Evolutionary conservation across 2,888 invertebrate genomes (phyloP).

Genomic region (Philaethria dido): DNA sequence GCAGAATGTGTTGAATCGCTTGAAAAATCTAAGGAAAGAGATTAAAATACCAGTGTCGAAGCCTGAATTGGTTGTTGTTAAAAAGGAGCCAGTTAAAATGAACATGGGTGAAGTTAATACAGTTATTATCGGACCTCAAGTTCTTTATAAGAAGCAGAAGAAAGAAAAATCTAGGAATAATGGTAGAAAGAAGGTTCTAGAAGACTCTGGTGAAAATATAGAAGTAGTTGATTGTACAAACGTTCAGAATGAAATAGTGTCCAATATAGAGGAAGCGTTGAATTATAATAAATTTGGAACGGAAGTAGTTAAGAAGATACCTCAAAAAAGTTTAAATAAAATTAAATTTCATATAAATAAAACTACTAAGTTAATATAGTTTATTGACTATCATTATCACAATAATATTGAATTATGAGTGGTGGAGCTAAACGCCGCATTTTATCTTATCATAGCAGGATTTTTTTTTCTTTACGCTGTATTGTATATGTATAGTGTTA

Average conservation of each 20-base stretch:
- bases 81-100: slow-evolving; percentile 43
- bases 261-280: slow-evolving; percentile 68
- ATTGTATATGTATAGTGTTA: no score
- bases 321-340: slow-evolving; percentile 64
- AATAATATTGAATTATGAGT: no score
- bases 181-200: slow-evolving; percentile 1
- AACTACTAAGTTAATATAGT: slow-evolving; percentile 46
- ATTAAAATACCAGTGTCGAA: slow-evolving; percentile 12
- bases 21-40: slow-evolving; percentile 60
- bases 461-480: no score
- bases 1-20: slow-evolving; percentile 80
- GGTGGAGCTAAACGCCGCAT: no score
- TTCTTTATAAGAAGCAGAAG: slow-evolving; percentile 46
- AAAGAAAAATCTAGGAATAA: slow-evolving; percentile 40
- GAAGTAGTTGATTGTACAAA: slow-evolving; percentile 69
- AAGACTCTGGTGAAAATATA: slow-evolving; percentile 38
- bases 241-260: slow-evolving; percentile 56
- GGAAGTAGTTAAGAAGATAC: slow-evolving; percentile 61
- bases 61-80: not conserved
- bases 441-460: no score
- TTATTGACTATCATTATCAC: no score
- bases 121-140: slow-evolving; percentile 49
- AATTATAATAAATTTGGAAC: slow-evolving; percentile 71
- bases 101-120: slow-evolving; percentile 68
- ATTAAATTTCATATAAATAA: slow-evolving; percentile 69